Percentiles rank a stretch among this genome's conserved stretches.
These are phyloP conservation scores for Himalopsyche kuldschensis DNA, from an alignment of 2,888 invertebrate genomes.

Conservation along the genomic window DNA sequence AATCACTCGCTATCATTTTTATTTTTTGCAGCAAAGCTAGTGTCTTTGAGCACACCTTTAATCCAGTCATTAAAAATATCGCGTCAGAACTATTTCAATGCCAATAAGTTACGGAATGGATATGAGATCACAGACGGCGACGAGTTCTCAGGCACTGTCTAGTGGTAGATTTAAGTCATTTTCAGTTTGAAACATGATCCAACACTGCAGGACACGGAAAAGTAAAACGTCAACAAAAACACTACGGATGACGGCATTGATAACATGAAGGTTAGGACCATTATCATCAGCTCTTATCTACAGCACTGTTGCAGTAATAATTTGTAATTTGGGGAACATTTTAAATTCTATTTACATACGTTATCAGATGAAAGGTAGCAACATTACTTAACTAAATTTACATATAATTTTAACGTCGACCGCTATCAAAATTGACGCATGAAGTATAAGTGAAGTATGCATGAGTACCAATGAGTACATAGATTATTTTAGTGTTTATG, in stretches of 20 bases:
- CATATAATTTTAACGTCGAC: not conserved
- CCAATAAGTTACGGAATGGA: not conserved
- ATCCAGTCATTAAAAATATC: not conserved
- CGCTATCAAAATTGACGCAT: not conserved
- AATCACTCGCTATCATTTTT: conserved; percentile 22
- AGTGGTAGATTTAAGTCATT: not conserved
- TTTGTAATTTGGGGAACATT: not conserved
- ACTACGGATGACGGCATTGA: not conserved
- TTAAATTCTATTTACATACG: not conserved
- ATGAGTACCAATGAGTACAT: too few relatives aligned
- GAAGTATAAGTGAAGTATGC: not conserved
- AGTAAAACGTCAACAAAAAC: not conserved
- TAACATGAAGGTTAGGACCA: not conserved
- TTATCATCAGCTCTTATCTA: not conserved
- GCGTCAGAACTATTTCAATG: not conserved
- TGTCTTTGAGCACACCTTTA: not conserved
- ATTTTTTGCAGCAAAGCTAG: conserved; percentile 12
- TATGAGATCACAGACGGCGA: not conserved
- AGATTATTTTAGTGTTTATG: too few relatives aligned
- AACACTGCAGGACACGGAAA: not conserved
- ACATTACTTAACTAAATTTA: not conserved
- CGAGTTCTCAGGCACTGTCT: not conserved
- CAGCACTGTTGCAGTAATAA: not conserved
- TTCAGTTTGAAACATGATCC: not conserved
- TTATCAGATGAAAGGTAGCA: not conserved